Evolutionary conservation across 2,113 vertebrate genomes (phyloP), one percentile per base, ranked within the genome.

Genomic region (Dromiciops gliroides): DNA sequence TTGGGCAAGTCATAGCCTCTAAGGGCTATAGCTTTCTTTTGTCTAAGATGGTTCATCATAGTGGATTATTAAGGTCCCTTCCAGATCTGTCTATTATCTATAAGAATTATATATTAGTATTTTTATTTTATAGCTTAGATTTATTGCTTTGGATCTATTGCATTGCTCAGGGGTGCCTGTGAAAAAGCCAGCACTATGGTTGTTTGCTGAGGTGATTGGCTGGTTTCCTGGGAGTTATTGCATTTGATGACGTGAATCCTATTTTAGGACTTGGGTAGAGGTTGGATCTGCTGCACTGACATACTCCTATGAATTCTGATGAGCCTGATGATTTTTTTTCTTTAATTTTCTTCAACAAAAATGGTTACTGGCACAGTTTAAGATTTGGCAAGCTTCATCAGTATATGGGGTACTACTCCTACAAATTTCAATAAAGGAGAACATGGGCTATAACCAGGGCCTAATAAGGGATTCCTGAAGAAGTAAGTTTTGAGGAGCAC

Each of bases 221-320:
- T 31, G 67, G n/a, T 90, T 92, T 60, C 22, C 37, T 91, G 91
- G 60, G 92, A 93, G 92, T 92, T 91, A 24, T 60, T 95, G 89
- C 75, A 88, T 95, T 93, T 92, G 92, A 53, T 97, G 92, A 96
- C 0, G 25, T 92, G 89, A 89, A 93, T 94, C 94, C 93, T 98
- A 95, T 96, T 96, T 93, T 97, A 96, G 95, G 37, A 56, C 89
- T 48, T 83, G 44, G 94, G 92, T 94, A 96, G 94, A 97, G 92
- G 94, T 97, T 88, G n/a, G 31, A 93, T 96, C 93, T 94, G 89
- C 90, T 95, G 90, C 93, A 97, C 31, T 94, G n/a, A 51, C 94
- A 48, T 89, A 92, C 51, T 94, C 90, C n/a, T 0, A 3, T 90
- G 94, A 97, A 97, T 97, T 95, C 89, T 95, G 96, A 95, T 94